phyloP scores from a whole-genome alignment of 2,888 invertebrate species.

The Plusia festucae region DNA sequence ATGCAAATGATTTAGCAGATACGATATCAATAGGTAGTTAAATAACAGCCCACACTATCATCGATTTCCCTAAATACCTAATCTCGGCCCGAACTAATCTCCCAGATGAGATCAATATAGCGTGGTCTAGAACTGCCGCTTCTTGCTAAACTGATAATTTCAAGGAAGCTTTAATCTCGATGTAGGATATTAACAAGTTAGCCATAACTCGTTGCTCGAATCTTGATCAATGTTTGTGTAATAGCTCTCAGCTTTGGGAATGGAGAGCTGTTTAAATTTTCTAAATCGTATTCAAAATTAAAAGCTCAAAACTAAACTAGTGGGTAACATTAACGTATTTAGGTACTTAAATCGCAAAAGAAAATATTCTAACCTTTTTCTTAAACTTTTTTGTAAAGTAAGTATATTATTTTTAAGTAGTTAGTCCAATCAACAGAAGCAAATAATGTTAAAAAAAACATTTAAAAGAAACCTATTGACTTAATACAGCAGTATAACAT shows the following conservation, averaged over 20 bases:
- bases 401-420: too few species aligned
- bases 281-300: neutral
- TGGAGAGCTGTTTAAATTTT: conserved; percentile 33
- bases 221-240: conserved; percentile 53
- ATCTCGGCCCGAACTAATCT: conserved; percentile 32
- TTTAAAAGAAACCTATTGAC: too few species aligned
- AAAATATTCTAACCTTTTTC: too few species aligned
- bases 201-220: conserved; percentile 43
- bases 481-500: neutral
- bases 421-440: neutral
- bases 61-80: conserved; percentile 22
- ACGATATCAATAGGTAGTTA: neutral
- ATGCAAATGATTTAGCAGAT: neutral
- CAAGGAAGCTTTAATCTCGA: conserved; percentile 46
- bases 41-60: neutral
- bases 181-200: conserved; percentile 51
- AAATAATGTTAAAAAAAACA: neutral
- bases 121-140: conserved; percentile 26
- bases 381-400: neutral
- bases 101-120: conserved; percentile 27
- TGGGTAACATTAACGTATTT: too few species aligned
- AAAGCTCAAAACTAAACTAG: too few species aligned
- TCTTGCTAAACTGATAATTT: conserved; percentile 45
- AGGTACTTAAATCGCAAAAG: too few species aligned
- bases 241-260: conserved; percentile 38